Base-by-base conservation (phyloP, 1,140 invertebrate species). In the Caenorhabditis tropicalis region DNA sequence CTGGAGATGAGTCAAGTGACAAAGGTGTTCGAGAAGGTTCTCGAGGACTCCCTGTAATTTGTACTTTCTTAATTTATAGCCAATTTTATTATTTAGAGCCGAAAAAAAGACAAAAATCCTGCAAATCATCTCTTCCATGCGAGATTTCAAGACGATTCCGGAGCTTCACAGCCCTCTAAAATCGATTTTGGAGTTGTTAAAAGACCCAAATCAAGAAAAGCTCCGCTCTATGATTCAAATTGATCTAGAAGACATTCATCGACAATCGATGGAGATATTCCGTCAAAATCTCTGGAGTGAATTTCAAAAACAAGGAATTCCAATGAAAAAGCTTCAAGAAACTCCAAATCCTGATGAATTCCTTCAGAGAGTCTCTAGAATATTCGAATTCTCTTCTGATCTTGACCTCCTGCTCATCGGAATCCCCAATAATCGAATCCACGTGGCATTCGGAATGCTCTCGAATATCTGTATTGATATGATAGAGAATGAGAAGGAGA, bases 301-400 rank as follows among this genome's bases (percentile, higher is more conserved):
- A 4, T 27, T 74, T 46, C 65, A 74, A 74, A 74, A 74, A 9
- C 65, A 74, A 74, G 65, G 65, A 43, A 24, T 74, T 24, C 65
- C 65, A 0, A 27, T 74, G 36, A 43, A 74, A 43, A 46, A 39
- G 10, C n/a, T 74, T 5, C n/a, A 24, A 24, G n/a, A 74, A 43
- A 74, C n/a, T 3, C 9, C n/a, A 9, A 74, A 74, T 74, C 43
- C 9, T 3, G 19, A 21, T n/a, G 36, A 74, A 6, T 74, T 74
- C 24, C 15, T 74, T 0, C 9, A 74, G 24, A 43, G 33, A 74
- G 24, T 74, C 15, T 0, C 4, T 2, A 29, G 43, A 43, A 43
- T 74, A 12, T 43, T 74, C 29, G 27, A 43, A 43, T 74, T 74
- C 43, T 74, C 65, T 2, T 36, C 6, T 24, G 65, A 74, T 43